Evolutionary conservation across 2,888 invertebrate species (phyloP).

Genomic region (Pseudanteris insignis): DNA sequence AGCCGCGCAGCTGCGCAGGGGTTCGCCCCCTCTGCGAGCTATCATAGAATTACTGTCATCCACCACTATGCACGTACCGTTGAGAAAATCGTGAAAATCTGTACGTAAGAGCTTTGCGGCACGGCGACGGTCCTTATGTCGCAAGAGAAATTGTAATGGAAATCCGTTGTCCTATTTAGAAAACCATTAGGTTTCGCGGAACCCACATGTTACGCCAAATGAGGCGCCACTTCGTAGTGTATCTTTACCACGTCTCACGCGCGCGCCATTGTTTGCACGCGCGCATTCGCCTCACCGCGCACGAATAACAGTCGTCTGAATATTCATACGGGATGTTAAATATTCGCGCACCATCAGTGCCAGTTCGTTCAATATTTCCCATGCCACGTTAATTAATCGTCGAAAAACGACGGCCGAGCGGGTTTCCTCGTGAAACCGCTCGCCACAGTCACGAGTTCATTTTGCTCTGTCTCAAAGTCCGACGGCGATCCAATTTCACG

Average conservation of each 20-base stretch:
- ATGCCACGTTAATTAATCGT: background rate
- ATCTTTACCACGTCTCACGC: no score
- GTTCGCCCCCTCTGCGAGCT: constrained; percentile 3
- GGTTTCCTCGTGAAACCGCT: no score
- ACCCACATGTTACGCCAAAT: constrained; percentile 29
- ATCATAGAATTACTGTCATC: constrained; percentile 34
- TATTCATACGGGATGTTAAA: constrained; percentile 26
- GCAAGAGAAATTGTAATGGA: constrained; percentile 29
- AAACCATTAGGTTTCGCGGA: constrained; percentile 31
- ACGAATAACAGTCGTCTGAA: constrained; percentile 12
- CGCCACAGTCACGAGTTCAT: no score
- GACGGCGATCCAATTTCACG: no score
- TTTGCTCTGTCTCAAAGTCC: no score
- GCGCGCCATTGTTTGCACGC: no score
- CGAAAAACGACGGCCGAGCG: background rate
- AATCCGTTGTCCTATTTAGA: constrained; percentile 40
- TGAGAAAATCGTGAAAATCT: constrained; percentile 25
- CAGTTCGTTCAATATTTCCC: constrained; percentile 12
- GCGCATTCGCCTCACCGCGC: constrained; percentile 4
- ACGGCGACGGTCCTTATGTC: background rate
- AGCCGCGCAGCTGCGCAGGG: constrained; percentile 15
- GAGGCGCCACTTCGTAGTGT: constrained; percentile 15
- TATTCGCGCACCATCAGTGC: constrained; percentile 19
- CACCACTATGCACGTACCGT: constrained; percentile 9
- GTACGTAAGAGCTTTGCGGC: constrained; percentile 11